These are phyloP conservation scores for Acrossocheilus wenchowensis DNA, from an alignment of 2,797 vertebrate species.

Conservation along the genomic window DNA sequence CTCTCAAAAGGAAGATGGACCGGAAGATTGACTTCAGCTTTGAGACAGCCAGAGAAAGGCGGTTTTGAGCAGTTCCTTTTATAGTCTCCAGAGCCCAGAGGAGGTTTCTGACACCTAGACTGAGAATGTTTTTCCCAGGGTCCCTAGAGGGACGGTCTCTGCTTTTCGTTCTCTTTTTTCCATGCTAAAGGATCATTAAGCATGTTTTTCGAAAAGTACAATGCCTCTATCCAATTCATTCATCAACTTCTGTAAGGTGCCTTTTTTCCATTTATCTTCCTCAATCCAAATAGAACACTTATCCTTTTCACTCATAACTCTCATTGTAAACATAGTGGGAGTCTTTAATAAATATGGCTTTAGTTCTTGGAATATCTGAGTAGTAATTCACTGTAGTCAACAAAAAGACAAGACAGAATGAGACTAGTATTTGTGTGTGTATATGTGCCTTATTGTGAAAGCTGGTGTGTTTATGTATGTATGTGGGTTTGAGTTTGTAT, in stretches of 20 bases:
- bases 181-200: slow-evolving; percentile 5
- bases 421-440: not conserved
- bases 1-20: slow-evolving; percentile 25
- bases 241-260: not conserved
- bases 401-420: slow-evolving; percentile 9
- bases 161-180: not conserved
- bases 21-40: slow-evolving; percentile 24
- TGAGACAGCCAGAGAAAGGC: slow-evolving; percentile 4
- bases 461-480: not conserved
- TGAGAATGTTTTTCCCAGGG: slow-evolving; percentile 30
- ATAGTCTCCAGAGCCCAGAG: slow-evolving; percentile 20
- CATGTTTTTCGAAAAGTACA: slow-evolving; percentile 5
- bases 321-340: not conserved
- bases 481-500: slow-evolving; percentile 31
- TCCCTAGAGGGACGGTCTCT: not conserved
- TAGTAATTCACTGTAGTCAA: slow-evolving; percentile 8
- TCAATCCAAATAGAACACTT: slow-evolving; percentile 14
- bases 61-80: slow-evolving; percentile 25
- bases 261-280: slow-evolving; percentile 1
- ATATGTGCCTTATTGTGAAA: slow-evolving; percentile 1
- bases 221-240: slow-evolving; percentile 21
- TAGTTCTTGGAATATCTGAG: not conserved
- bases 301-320: not conserved
- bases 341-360: not conserved
- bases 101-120: slow-evolving; percentile 15